phyloP scores from a whole-genome alignment of 2,113 vertebrate genomes.

The Arothron firmamentum region DNA sequence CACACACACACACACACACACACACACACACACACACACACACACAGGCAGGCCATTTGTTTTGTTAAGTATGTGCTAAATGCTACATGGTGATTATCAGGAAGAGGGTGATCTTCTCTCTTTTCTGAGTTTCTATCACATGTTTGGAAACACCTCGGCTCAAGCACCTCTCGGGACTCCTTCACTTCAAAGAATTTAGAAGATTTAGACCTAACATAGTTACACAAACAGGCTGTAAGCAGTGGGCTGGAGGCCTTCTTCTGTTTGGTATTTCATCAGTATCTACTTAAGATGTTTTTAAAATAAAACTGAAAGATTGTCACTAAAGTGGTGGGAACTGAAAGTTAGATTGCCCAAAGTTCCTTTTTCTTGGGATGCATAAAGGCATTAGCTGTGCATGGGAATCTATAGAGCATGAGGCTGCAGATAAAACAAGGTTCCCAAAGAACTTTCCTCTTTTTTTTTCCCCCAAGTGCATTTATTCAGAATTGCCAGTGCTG shows the following conservation, averaged over 20 bases:
- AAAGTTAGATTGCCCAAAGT: constrained; percentile 35
- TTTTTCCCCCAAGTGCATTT: constrained; percentile 59
- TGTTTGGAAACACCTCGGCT: constrained; percentile 34
- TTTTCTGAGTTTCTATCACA: constrained; percentile 42
- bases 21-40: constrained; percentile 34
- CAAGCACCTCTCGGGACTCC: constrained; percentile 37
- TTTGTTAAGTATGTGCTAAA: constrained; percentile 82
- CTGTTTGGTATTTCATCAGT: neutral
- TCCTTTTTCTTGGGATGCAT: constrained; percentile 44
- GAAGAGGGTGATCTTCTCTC: constrained; percentile 53
- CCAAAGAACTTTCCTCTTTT: constrained; percentile 60
- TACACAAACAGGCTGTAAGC: neutral
- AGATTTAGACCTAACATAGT: too few relatives aligned
- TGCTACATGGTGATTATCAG: constrained; percentile 79
- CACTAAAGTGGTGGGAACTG: constrained; percentile 19
- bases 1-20: constrained; percentile 33
- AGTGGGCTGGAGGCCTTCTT: neutral
- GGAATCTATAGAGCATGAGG: constrained; percentile 51
- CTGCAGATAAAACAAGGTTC: constrained; percentile 62
- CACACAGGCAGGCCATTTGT: constrained; percentile 77
- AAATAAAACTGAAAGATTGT: constrained; percentile 2
- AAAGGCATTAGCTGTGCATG: constrained; percentile 64
- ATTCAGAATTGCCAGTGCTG: constrained; percentile 70
- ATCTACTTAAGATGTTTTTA: neutral
- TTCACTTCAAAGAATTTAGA: constrained; percentile 53